A percentile compares a stretch with the other conserved stretches of the same genome.
Conservation (phyloP, 2,888 invertebrate species). For the Nomada ferruginata region DNA sequence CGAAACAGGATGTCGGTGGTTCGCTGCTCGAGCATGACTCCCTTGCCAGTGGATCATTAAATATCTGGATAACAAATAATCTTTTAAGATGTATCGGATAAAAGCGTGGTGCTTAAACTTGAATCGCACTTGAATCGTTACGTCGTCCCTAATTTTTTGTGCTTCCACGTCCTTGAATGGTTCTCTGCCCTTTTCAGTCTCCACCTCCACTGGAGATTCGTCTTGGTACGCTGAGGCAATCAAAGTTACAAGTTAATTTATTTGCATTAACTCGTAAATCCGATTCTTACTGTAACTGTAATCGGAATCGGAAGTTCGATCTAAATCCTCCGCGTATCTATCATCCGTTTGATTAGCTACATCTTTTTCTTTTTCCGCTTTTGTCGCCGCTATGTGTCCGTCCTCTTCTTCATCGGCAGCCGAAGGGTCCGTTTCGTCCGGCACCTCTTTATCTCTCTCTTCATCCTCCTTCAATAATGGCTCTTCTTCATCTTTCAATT, state of each 20-base stretch:
- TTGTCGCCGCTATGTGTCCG: too few species aligned
- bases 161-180: conserved; percentile 79
- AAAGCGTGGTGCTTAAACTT: too few species aligned
- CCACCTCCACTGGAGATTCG: conserved; percentile 62
- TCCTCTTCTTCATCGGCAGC: background rate
- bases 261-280: background rate
- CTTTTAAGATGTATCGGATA: too few species aligned
- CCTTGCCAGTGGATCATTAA: conserved; percentile 70
- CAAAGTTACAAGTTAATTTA: background rate
- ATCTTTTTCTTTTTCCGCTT: conserved; percentile 11
- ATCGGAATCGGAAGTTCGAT: conserved; percentile 49
- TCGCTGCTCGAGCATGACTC: conserved; percentile 65
- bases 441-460: background rate
- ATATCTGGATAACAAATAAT: conserved; percentile 69
- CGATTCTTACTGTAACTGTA: conserved; percentile 73
- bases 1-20: conserved; percentile 71
- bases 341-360: conserved; percentile 43
- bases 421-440: background rate
- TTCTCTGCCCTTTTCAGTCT: conserved; percentile 46
- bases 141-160: conserved; percentile 78
- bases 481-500: conserved; percentile 3
- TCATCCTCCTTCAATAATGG: background rate
- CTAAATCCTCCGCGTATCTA: conserved; percentile 47
- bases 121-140: conserved; percentile 77
- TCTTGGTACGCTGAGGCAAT: conserved; percentile 77